Evolutionary conservation across 1,140 invertebrate species (phyloP).

Genomic region (Neuroterus valhalla): DNA sequence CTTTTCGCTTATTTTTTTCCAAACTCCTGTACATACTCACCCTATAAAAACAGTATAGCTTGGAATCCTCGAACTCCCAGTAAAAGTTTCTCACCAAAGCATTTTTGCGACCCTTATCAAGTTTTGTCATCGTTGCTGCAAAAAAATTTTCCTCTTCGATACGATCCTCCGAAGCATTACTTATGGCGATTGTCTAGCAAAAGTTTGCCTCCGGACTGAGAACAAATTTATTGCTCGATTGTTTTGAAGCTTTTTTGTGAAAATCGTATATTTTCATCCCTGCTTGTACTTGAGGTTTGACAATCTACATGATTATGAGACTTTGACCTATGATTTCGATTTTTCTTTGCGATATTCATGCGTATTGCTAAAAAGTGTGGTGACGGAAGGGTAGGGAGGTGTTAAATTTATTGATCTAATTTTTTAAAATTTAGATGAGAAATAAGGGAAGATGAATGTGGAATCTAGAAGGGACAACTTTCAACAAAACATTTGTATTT

Average conservation of each 20-base stretch:
- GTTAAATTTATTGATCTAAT: too few relatives aligned
- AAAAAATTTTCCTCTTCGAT: slow-evolving; percentile 3
- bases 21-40: not conserved
- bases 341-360: too few relatives aligned
- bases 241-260: not conserved
- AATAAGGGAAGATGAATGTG: too few relatives aligned
- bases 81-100: slow-evolving; percentile 4
- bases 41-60: not conserved
- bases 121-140: not conserved
- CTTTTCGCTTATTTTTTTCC: slow-evolving; percentile 12
- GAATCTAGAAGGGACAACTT: too few relatives aligned
- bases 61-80: not conserved
- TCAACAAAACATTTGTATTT: too few relatives aligned
- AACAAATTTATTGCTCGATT: slow-evolving; percentile 1
- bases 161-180: slow-evolving; percentile 1
- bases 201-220: not conserved
- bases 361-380: too few relatives aligned
- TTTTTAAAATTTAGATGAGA: too few relatives aligned
- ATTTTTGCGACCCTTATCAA: slow-evolving; percentile 2
- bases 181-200: slow-evolving; percentile 17
- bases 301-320: too few relatives aligned
- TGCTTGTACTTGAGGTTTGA: not conserved
- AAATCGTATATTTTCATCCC: not conserved
- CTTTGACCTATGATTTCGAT: too few relatives aligned
- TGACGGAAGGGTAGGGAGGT: too few relatives aligned